A percentile compares a stretch with the other conserved stretches of the same genome.
phyloP scores from a whole-genome alignment of 2,113 vertebrate genomes.

The Microtus ochrogaster region DNA sequence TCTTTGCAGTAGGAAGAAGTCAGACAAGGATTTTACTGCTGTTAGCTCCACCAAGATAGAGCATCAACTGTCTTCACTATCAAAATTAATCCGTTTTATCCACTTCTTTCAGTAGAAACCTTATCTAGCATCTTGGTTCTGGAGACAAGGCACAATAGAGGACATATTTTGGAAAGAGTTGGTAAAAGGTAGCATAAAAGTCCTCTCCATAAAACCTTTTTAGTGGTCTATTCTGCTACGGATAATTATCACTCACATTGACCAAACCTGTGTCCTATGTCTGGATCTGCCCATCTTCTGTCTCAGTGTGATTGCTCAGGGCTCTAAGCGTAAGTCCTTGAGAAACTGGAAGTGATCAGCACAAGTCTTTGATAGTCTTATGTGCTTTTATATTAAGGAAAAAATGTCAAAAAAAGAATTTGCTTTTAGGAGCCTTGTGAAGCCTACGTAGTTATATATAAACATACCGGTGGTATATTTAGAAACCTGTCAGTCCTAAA shows the following conservation, averaged over 20 bases:
- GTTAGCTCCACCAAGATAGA: neutral
- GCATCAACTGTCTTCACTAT: neutral
- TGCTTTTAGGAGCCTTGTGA: neutral
- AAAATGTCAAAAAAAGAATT: slow-evolving; percentile 20
- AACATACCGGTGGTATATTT: slow-evolving; percentile 51
- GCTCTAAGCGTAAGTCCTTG: neutral
- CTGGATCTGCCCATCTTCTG: neutral
- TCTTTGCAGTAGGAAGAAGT: neutral
- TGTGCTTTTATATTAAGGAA: neutral
- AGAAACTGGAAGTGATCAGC: neutral
- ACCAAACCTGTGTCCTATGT: neutral
- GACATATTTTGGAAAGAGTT: neutral
- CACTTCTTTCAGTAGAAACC: neutral
- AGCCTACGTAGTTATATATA: neutral
- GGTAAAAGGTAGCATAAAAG: neutral
- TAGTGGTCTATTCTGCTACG: neutral
- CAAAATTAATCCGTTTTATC: slow-evolving; percentile 2
- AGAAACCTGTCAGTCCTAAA: slow-evolving; percentile 35
- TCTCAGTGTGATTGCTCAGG: neutral
- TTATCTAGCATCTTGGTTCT: neutral
- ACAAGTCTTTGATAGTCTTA: neutral
- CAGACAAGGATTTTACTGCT: neutral
- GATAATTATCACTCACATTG: neutral
- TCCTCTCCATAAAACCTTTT: neutral
- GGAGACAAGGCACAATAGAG: neutral